phyloP scores from a whole-genome alignment of 2,888 invertebrate genomes.

The Barypeithes pellucidus region DNA sequence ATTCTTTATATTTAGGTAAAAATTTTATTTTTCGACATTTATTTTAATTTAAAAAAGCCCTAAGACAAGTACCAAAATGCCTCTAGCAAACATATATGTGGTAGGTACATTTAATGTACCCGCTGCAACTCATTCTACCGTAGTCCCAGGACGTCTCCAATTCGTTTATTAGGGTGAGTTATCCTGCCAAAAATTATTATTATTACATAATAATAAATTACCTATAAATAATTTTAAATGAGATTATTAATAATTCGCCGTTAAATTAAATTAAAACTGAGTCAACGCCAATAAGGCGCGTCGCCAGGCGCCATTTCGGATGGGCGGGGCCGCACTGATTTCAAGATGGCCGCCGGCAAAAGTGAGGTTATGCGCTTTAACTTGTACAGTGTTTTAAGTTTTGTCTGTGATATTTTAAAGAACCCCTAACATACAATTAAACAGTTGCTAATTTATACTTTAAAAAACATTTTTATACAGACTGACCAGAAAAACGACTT shows the following conservation, averaged over 20 bases:
- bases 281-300: slow-evolving; percentile 51
- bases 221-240: slow-evolving; percentile 64
- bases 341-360: slow-evolving; percentile 5
- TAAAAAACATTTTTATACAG: slow-evolving; percentile 7
- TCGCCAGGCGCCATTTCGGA: slow-evolving; percentile 38
- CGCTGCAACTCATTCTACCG: slow-evolving; percentile 3
- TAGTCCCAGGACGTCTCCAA: slow-evolving; percentile 18
- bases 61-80: too few relatives aligned
- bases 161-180: slow-evolving; percentile 68
- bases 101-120: not conserved
- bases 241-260: slow-evolving; percentile 60
- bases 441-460: not conserved
- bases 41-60: too few relatives aligned
- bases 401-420: slow-evolving; percentile 12
- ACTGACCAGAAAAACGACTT: slow-evolving; percentile 24
- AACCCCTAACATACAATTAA: not conserved
- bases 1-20: too few relatives aligned
- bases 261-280: slow-evolving; percentile 50
- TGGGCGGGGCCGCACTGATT: slow-evolving; percentile 8
- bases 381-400: not conserved
- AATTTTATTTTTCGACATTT: too few relatives aligned
- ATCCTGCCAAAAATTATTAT: slow-evolving; percentile 70
- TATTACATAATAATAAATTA: slow-evolving; percentile 61
- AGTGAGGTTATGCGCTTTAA: slow-evolving; percentile 7
- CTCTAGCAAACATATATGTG: too few relatives aligned